Conservation (phyloP, 1,140 invertebrate genomes). For the Aphidius ervi region DNA sequence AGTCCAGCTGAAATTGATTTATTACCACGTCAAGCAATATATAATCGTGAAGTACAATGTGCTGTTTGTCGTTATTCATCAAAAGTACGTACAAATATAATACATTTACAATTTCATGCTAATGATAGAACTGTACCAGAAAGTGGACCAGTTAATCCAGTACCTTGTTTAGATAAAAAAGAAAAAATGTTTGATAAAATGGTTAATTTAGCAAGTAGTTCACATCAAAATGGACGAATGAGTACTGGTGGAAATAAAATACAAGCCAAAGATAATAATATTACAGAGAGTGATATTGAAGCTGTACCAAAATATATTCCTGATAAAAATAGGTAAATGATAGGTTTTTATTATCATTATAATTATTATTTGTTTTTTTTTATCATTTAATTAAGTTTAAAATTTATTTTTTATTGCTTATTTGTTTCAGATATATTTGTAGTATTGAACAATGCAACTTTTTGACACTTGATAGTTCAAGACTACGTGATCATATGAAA, state of each 20-base stretch:
- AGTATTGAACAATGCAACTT: constrained; percentile 67
- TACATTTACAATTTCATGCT: constrained; percentile 67
- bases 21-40: constrained; percentile 64
- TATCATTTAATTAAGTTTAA: constrained; percentile 7
- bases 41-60: constrained; percentile 61
- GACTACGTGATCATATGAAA: constrained; percentile 68
- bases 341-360: not conserved
- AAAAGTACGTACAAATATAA: constrained; percentile 72
- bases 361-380: not conserved
- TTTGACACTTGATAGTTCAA: constrained; percentile 66
- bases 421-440: constrained; percentile 58
- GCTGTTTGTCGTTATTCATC: constrained; percentile 64
- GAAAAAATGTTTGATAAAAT: constrained; percentile 82
- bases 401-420: constrained; percentile 1
- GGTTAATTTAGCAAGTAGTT: constrained; percentile 74
- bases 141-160: constrained; percentile 69
- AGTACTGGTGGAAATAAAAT: constrained; percentile 24
- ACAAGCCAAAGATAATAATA: constrained; percentile 26
- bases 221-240: constrained; percentile 56
- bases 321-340: constrained; percentile 55
- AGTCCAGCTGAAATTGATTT: constrained; percentile 60
- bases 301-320: constrained; percentile 60
- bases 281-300: constrained; percentile 30
- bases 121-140: constrained; percentile 59
- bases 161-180: constrained; percentile 71